Conservation (phyloP, 2,113 vertebrate genomes). For the Taxidea taxus region DNA sequence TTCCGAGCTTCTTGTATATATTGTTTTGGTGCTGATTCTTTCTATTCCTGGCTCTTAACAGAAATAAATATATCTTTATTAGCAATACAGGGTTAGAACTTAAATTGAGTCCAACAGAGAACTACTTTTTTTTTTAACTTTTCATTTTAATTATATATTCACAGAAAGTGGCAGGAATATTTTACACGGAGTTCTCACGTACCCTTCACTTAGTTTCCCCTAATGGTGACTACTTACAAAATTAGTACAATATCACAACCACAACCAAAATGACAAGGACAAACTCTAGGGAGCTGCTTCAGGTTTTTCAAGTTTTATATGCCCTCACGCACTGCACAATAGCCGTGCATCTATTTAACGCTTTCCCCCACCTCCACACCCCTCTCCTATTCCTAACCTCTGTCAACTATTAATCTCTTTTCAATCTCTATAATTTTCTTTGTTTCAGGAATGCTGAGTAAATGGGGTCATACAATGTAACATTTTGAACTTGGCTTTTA, state of each 20-base stretch:
- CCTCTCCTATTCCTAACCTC: background rate
- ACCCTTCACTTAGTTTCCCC: background rate
- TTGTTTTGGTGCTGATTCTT: background rate
- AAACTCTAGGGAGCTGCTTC: background rate
- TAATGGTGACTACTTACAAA: background rate
- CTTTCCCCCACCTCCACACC: accelerated
- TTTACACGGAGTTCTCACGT: background rate
- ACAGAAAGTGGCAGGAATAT: background rate
- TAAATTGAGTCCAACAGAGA: background rate
- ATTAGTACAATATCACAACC: background rate
- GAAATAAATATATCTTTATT: background rate
- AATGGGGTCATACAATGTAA: background rate
- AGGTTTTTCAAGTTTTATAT: background rate
- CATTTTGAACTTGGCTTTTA: background rate
- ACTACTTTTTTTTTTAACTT: background rate
- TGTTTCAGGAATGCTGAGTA: background rate
- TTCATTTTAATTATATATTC: background rate
- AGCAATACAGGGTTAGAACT: background rate
- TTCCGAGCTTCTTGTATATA: background rate
- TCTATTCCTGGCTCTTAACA: background rate
- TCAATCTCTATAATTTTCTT: background rate
- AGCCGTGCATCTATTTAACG: background rate
- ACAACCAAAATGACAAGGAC: background rate
- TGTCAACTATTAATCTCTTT: background rate
- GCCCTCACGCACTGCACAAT: accelerated